Evolutionary conservation across 2,888 invertebrate genomes (phyloP).

Genomic region (Cacoxenus indagator): DNA sequence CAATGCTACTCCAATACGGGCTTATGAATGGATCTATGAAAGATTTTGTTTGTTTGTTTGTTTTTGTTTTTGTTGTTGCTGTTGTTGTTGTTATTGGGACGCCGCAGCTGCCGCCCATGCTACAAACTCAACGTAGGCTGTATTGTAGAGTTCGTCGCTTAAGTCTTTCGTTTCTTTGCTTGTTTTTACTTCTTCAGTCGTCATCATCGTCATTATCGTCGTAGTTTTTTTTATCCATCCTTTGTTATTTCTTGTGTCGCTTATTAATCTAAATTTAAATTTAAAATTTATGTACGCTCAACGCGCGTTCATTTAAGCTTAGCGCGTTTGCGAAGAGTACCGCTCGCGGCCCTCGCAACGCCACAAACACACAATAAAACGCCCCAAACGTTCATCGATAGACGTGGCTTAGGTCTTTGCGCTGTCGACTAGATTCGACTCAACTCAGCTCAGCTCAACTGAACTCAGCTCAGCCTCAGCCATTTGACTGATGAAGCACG

Average conservation of each 20-base stretch:
- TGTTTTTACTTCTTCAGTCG: neutral
- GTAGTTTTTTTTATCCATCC: neutral
- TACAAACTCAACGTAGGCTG: neutral
- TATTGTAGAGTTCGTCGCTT: slow-evolving; percentile 7
- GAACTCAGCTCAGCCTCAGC: neutral
- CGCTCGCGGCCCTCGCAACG: neutral
- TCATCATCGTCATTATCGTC: too few relatives aligned
- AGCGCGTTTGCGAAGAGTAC: neutral
- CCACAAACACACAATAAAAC: neutral
- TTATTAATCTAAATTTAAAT: slow-evolving; percentile 24
- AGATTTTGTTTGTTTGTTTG: too few relatives aligned
- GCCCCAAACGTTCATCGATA: slow-evolving; percentile 3
- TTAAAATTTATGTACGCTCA: slow-evolving; percentile 18
- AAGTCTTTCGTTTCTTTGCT: slow-evolving; percentile 12
- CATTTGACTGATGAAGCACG: slow-evolving; percentile 7
- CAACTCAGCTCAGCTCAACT: neutral
- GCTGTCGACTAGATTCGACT: neutral
- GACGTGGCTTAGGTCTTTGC: neutral
- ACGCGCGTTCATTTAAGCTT: slow-evolving; percentile 19
- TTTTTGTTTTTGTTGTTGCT: neutral
- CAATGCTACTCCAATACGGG: neutral
- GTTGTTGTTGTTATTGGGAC: neutral
- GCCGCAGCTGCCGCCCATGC: neutral
- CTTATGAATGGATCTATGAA: slow-evolving; percentile 20
- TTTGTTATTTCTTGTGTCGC: neutral